phyloP scores from a whole-genome alignment of 2,113 vertebrate species.

The Oryzias melastigma region DNA sequence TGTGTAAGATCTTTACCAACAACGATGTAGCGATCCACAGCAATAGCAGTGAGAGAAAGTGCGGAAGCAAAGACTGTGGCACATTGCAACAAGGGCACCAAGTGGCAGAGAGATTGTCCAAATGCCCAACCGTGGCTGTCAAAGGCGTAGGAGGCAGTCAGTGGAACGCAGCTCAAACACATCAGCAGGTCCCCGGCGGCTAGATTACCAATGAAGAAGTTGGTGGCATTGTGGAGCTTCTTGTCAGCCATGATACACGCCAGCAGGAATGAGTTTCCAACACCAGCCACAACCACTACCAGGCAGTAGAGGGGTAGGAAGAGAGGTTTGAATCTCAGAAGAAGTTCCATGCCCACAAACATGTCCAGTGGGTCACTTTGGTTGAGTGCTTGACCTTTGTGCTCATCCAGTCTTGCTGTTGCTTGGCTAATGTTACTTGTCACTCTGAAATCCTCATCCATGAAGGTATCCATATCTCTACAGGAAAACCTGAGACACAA shows the following conservation, averaged over 20 bases:
- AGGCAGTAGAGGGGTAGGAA: conserved; percentile 79
- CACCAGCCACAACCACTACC: conserved; percentile 74
- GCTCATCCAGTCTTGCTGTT: conserved; percentile 15
- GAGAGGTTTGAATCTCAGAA: conserved; percentile 74
- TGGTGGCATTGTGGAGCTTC: conserved; percentile 82
- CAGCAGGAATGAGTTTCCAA: conserved; percentile 77
- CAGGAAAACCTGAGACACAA: conserved; percentile 13
- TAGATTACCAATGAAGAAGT: conserved; percentile 81
- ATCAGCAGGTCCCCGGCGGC: conserved; percentile 80
- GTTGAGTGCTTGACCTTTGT: conserved; percentile 54
- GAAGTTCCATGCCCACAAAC: conserved; percentile 76
- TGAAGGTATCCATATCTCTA: conserved; percentile 65
- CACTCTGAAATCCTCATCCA: conserved; percentile 40
- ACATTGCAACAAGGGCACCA: conserved; percentile 76
- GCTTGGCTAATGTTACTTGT: conserved; percentile 49
- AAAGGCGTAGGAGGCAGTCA: conserved; percentile 80
- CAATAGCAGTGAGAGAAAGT: conserved; percentile 80
- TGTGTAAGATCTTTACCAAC: conserved; percentile 55
- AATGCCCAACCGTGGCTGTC: conserved; percentile 78
- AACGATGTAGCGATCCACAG: conserved; percentile 79
- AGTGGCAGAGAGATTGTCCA: conserved; percentile 75
- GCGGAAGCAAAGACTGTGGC: conserved; percentile 79
- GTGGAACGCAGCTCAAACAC: conserved; percentile 79
- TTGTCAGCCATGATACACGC: conserved; percentile 76
- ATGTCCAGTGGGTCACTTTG: conserved; percentile 66